A percentile compares a stretch with the other conserved stretches of the same genome.
These are phyloP conservation scores for Drosophila borealis DNA, from an alignment of 2,888 invertebrate genomes.

Conservation along the genomic window DNA sequence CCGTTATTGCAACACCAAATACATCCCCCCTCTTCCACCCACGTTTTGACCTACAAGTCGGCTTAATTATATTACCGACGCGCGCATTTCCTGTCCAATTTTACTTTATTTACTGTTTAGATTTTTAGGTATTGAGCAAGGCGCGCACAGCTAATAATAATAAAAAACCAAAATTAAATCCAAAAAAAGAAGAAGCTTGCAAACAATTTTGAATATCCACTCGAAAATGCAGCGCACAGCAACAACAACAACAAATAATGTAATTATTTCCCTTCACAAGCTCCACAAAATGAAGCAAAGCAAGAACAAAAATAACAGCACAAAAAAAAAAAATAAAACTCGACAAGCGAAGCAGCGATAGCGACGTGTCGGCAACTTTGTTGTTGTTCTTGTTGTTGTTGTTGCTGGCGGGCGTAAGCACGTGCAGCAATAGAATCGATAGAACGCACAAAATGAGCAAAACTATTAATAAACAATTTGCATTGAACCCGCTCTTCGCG, in stretches of 20 bases:
- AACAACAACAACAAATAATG: conserved; percentile 58
- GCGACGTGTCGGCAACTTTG: conserved; percentile 11
- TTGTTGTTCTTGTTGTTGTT: conserved; percentile 15
- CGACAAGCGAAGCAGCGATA: conserved; percentile 24
- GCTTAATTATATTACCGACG: conserved; percentile 56
- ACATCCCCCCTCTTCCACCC: conserved; percentile 21
- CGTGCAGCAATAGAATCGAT: conserved; percentile 42
- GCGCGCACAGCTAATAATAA: conserved; percentile 57
- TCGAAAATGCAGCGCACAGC: conserved; percentile 55
- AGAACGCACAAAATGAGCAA: conserved; percentile 25
- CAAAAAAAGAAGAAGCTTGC: conserved; percentile 42
- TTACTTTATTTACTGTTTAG: conserved; percentile 65
- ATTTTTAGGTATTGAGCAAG: conserved; percentile 56
- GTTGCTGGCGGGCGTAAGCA: conserved; percentile 39
- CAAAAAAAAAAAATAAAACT: conserved; percentile 14
- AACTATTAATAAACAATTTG: conserved; percentile 61
- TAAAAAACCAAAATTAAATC: conserved; percentile 38
- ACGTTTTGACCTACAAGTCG: conserved; percentile 73
- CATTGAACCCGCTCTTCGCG: conserved; percentile 32
- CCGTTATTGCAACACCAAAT: conserved; percentile 53
- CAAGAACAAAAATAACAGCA: conserved; percentile 65
- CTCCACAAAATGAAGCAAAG: conserved; percentile 56
- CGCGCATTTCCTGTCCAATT: conserved; percentile 70
- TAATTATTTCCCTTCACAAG: conserved; percentile 76
- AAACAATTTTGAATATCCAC: conserved; percentile 50